Conservation (phyloP, 2,113 vertebrate species). For the Budorcas taxicolor region DNA sequence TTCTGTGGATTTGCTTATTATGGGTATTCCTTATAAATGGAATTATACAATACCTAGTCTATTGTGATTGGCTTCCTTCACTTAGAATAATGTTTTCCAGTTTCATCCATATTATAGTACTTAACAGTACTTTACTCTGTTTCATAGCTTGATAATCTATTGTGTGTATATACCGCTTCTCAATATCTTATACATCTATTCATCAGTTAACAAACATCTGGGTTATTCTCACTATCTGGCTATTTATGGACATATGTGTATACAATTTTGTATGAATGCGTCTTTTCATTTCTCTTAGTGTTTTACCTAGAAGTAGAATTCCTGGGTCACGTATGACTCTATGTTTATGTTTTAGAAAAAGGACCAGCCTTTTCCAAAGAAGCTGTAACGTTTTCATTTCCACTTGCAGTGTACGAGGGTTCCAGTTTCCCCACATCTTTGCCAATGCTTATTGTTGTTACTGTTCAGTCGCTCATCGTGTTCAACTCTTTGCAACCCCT, state of each 20-base stretch:
- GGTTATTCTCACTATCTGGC: neutral
- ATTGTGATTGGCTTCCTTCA: neutral
- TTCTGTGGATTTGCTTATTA: neutral
- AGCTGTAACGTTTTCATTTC: neutral
- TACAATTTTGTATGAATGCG: neutral
- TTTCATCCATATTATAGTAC: neutral
- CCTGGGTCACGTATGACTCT: neutral
- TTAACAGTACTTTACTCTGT: neutral
- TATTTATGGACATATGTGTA: neutral
- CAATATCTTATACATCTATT: neutral
- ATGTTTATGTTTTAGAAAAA: neutral
- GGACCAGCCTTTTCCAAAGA: neutral
- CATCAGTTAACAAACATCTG: neutral
- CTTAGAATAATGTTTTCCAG: neutral
- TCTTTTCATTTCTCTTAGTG: neutral
- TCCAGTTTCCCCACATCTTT: neutral
- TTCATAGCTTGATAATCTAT: neutral
- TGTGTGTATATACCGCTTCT: neutral
- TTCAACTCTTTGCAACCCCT: neutral
- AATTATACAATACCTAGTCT: neutral
- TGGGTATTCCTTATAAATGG: neutral
- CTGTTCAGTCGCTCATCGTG: neutral
- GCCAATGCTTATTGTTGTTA: neutral
- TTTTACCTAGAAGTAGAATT: neutral
- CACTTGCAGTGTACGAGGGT: neutral